phyloP scores from a whole-genome alignment of 2,113 vertebrate genomes.

The Oriolus oriolus region DNA sequence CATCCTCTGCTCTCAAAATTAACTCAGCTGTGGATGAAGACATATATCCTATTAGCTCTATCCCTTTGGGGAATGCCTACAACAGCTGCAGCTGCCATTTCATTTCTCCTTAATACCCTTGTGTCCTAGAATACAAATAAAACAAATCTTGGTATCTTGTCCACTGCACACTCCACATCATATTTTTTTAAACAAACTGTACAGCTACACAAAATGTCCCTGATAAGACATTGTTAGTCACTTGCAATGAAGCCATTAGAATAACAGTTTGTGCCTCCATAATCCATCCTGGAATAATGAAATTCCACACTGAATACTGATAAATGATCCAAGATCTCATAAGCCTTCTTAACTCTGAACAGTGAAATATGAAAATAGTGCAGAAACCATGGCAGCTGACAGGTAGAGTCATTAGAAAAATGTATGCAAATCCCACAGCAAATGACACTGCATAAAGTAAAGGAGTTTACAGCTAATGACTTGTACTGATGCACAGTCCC shows the following conservation, averaged over 20 bases:
- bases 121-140: conserved; percentile 67
- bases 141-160: conserved; percentile 48
- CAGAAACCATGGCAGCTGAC: conserved; percentile 48
- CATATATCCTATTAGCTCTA: conserved; percentile 50
- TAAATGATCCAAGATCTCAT: conserved; percentile 37
- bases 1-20: conserved; percentile 37
- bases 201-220: not conserved
- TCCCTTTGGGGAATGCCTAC: conserved; percentile 46
- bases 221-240: conserved; percentile 6
- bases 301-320: not conserved
- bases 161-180: not conserved
- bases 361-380: conserved; percentile 24
- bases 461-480: conserved; percentile 8
- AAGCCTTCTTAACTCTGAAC: conserved; percentile 49
- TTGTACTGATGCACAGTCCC: not conserved
- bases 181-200: not conserved
- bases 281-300: conserved; percentile 34
- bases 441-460: conserved; percentile 23
- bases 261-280: not conserved
- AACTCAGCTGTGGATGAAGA: conserved; percentile 59
- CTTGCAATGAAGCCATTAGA: conserved; percentile 1
- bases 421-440: conserved; percentile 36
- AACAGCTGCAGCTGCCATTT: conserved; percentile 68
- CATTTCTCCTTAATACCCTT: conserved; percentile 64
- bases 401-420: conserved; percentile 21